Evolutionary conservation across 2,113 vertebrate genomes (phyloP).

Genomic region (Balaeniceps rex): DNA sequence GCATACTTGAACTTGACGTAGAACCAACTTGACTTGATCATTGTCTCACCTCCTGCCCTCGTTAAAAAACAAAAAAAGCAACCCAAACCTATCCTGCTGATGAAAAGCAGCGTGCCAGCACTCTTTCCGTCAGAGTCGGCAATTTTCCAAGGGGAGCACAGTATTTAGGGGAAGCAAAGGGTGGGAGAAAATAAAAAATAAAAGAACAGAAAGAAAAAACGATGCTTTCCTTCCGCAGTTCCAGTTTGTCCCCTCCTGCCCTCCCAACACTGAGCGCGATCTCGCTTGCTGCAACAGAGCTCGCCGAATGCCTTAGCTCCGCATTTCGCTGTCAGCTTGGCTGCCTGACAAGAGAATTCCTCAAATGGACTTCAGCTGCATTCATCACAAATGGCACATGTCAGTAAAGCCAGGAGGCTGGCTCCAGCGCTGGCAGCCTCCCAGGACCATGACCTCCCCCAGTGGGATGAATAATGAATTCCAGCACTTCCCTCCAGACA

Average conservation of each 20-base stretch:
- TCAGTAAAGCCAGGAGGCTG: conserved; percentile 79
- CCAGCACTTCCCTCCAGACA: conserved; percentile 71
- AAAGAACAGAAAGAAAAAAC: neutral
- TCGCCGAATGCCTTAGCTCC: conserved; percentile 20
- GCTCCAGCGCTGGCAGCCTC: conserved; percentile 64
- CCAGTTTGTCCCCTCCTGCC: conserved; percentile 38
- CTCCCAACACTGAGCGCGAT: neutral
- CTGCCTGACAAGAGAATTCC: conserved; percentile 81
- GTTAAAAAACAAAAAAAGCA: neutral
- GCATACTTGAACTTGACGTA: conserved; percentile 98
- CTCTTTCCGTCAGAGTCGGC: neutral
- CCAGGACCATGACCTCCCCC: conserved; percentile 71
- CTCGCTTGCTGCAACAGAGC: neutral
- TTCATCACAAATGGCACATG: conserved; percentile 80
- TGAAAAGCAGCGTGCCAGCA: neutral
- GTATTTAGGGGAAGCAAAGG: neutral
- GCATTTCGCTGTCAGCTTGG: conserved; percentile 67
- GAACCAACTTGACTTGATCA: conserved; percentile 99
- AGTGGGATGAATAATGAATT: conserved; percentile 74
- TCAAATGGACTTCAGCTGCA: conserved; percentile 81
- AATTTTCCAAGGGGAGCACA: neutral
- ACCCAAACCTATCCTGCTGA: neutral
- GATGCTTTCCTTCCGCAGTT: neutral
- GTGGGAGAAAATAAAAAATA: neutral
- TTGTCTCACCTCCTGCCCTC: conserved; percentile 67